These are phyloP conservation scores for Acleris emargana DNA, from an alignment of 2,888 invertebrate species.

Conservation along the genomic window DNA sequence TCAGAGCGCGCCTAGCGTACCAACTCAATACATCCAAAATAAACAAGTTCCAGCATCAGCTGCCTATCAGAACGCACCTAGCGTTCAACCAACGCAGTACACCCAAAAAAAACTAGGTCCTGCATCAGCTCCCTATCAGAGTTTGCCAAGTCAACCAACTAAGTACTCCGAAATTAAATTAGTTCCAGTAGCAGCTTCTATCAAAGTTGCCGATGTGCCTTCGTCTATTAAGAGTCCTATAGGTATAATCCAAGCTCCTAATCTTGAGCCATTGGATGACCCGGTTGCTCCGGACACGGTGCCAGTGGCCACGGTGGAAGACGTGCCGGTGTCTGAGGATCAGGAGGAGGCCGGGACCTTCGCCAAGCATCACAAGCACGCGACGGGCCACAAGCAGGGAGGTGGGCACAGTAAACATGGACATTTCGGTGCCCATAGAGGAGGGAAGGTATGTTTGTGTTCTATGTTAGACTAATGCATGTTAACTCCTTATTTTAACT, in stretches of 20 bases:
- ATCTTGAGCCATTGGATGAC: slow-evolving; percentile 10
- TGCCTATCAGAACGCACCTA: no score
- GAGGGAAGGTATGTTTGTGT: slow-evolving; percentile 72
- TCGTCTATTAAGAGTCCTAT: slow-evolving; percentile 38
- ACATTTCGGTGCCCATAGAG: slow-evolving; percentile 79
- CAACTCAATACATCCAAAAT: not conserved
- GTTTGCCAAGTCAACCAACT: no score
- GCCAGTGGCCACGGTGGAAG: slow-evolving; percentile 47
- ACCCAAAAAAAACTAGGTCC: not conserved
- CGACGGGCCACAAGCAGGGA: slow-evolving; percentile 68
- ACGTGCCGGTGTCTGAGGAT: slow-evolving; percentile 53
- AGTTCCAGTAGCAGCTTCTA: slow-evolving; percentile 29
- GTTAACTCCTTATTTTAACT: not conserved
- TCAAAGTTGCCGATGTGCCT: slow-evolving; percentile 42
- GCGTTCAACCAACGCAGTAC: no score
- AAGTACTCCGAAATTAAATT: not conserved
- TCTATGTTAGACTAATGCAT: slow-evolving; percentile 7
- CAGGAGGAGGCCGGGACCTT: slow-evolving; percentile 54
- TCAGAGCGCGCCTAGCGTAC: not conserved
- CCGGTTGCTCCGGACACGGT: slow-evolving; percentile 9
- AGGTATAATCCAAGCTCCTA: slow-evolving; percentile 30
- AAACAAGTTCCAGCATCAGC: no score
- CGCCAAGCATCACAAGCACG: slow-evolving; percentile 61
- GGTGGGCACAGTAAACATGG: slow-evolving; percentile 82
- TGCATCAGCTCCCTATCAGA: no score